Conservation (phyloP, 1,140 invertebrate genomes). For the Trigoniulus corallinus region DNA sequence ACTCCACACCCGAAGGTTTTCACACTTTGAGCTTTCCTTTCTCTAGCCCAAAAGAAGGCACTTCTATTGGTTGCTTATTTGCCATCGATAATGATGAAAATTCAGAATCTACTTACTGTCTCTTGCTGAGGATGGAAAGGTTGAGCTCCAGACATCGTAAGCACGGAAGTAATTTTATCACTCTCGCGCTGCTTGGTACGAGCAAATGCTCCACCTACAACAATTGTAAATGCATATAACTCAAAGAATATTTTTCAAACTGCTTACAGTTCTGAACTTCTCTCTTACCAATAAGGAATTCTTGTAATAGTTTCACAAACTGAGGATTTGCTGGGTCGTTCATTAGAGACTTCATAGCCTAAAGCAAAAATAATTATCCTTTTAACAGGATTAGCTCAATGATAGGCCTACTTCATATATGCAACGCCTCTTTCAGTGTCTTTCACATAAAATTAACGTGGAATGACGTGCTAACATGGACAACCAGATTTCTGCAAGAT, state of each 20-base stretch:
- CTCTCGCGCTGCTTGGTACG: background rate
- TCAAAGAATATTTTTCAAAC: background rate
- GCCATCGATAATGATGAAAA: too few species aligned
- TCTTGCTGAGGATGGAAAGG: background rate
- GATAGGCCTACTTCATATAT: too few species aligned
- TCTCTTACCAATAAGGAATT: constrained; percentile 46
- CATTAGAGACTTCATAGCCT: constrained; percentile 14
- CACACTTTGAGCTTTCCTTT: too few species aligned
- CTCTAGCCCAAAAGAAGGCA: too few species aligned
- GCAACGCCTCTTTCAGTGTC: too few species aligned
- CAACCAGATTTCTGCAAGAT: too few species aligned
- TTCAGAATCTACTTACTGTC: background rate
- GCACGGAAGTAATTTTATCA: background rate
- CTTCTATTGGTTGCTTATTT: too few species aligned
- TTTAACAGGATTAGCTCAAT: too few species aligned
- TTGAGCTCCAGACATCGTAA: background rate
- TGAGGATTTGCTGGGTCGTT: constrained; percentile 14
- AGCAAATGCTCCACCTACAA: background rate
- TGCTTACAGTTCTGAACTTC: background rate
- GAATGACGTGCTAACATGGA: too few species aligned
- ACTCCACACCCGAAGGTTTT: too few species aligned
- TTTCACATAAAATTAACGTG: too few species aligned
- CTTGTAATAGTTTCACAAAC: constrained; percentile 44
- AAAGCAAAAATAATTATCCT: too few species aligned
- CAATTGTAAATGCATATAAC: background rate